phyloP scores from a whole-genome alignment of 2,888 invertebrate genomes.

The Formica aserva region DNA sequence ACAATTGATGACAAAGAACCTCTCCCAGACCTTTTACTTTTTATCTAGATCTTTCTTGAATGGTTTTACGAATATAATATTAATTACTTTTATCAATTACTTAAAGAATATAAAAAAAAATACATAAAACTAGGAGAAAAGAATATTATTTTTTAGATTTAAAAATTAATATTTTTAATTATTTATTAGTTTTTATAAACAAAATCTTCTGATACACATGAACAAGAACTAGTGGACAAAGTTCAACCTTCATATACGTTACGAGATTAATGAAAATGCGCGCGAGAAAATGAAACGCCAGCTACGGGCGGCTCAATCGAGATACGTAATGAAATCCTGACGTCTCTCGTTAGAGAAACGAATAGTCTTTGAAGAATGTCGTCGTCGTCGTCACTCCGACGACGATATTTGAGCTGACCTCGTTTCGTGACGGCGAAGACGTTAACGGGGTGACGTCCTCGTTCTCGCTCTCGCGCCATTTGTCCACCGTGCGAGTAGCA shows the following conservation, averaged over 20 bases:
- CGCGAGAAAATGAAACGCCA: background rate
- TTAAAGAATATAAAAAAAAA: background rate
- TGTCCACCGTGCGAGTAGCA: conserved; percentile 19
- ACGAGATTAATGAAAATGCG: conserved; percentile 13
- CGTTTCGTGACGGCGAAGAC: conserved; percentile 41
- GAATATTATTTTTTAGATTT: background rate
- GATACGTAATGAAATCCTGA: conserved; percentile 51
- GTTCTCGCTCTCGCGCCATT: conserved; percentile 18
- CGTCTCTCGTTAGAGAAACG: conserved; percentile 50
- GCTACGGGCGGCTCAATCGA: conserved; percentile 15
- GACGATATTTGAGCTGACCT: conserved; percentile 50
- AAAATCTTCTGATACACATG: too few species aligned
- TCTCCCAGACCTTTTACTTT: background rate
- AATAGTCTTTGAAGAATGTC: conserved; percentile 52
- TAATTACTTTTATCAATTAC: background rate
- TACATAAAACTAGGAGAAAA: background rate
- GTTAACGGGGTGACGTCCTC: conserved; percentile 5
- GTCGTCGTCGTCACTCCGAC: conserved; percentile 15
- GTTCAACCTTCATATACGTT: background rate
- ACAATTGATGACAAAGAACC: background rate
- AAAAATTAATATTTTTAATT: background rate
- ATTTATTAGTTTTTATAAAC: background rate
- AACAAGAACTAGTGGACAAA: background rate
- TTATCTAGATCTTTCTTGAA: background rate
- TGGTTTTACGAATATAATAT: background rate